Percentiles rank a stretch among this genome's conserved stretches.
phyloP scores from a whole-genome alignment of 2,888 invertebrate species.

The Oscheius sp. region DNA sequence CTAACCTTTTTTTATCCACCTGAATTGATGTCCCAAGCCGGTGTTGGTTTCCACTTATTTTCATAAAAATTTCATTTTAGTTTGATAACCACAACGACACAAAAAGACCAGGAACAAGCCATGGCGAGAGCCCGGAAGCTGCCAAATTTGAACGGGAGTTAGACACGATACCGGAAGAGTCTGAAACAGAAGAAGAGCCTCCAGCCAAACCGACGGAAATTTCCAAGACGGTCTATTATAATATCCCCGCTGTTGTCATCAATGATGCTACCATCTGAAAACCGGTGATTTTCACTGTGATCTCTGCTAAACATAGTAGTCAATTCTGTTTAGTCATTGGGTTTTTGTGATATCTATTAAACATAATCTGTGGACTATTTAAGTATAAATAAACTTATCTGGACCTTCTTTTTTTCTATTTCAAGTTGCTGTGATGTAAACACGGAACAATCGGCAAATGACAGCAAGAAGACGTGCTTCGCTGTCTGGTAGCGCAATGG shows the following conservation, averaged over 20 bases:
- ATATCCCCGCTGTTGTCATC: conserved; percentile 20
- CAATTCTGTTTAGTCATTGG: too few relatives aligned
- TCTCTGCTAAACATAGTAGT: not conserved
- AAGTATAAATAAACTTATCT: too few relatives aligned
- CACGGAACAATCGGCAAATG: too few relatives aligned
- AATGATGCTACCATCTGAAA: conserved; percentile 10
- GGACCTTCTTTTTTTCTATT: too few relatives aligned
- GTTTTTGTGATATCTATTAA: too few relatives aligned
- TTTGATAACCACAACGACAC: not conserved
- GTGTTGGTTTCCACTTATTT: too few relatives aligned
- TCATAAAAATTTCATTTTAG: not conserved
- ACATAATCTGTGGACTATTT: too few relatives aligned
- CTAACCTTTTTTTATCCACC: too few relatives aligned
- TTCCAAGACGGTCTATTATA: not conserved
- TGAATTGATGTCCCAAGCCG: too few relatives aligned
- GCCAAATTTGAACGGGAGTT: conserved; percentile 20
- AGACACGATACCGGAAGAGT: conserved; percentile 29
- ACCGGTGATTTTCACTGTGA: conserved; percentile 7
- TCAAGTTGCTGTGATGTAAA: too few relatives aligned
- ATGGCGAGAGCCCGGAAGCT: not conserved
- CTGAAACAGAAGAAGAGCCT: conserved; percentile 13
- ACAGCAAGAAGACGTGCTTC: too few relatives aligned
- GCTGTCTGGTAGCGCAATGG: too few relatives aligned
- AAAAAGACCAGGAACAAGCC: not conserved
- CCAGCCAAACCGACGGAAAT: not conserved